These are phyloP conservation scores for Pedionomus torquatus DNA, from an alignment of 2,113 vertebrate genomes.

Conservation along the genomic window DNA sequence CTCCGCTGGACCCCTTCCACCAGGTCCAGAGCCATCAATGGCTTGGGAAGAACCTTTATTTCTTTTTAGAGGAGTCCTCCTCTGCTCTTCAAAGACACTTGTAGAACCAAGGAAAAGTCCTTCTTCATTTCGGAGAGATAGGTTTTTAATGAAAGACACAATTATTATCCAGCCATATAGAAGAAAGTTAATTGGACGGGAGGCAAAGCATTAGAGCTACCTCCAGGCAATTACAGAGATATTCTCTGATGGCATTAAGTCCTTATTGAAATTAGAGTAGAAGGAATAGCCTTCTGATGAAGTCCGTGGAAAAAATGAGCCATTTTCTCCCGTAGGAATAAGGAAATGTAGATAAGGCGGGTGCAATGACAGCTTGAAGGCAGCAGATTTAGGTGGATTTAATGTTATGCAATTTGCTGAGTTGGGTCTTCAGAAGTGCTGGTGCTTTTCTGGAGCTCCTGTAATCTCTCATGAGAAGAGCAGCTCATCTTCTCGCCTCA, in stretches of 20 bases:
- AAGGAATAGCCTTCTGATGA: background rate
- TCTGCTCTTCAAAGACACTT: background rate
- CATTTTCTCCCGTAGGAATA: background rate
- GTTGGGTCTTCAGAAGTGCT: rapidly evolving
- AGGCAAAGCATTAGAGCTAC: background rate
- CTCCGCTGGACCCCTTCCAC: too few relatives aligned
- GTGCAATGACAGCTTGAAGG: background rate
- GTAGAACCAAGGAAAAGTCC: background rate
- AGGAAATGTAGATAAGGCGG: background rate
- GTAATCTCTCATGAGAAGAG: background rate
- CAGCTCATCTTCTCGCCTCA: background rate
- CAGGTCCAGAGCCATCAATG: rapidly evolving
- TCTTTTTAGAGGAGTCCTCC: background rate
- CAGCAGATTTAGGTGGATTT: background rate
- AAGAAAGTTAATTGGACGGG: background rate
- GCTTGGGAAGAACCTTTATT: background rate
- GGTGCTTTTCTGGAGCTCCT: background rate
- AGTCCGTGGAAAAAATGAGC: background rate
- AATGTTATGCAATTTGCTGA: background rate
- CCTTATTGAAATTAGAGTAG: background rate
- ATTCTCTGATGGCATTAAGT: background rate
- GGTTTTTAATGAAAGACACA: background rate
- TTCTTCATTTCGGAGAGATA: background rate
- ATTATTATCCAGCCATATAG: background rate
- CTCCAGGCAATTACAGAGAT: background rate